Evolutionary conservation across 2,888 invertebrate species (phyloP).

Genomic region (Ligdia adustata): DNA sequence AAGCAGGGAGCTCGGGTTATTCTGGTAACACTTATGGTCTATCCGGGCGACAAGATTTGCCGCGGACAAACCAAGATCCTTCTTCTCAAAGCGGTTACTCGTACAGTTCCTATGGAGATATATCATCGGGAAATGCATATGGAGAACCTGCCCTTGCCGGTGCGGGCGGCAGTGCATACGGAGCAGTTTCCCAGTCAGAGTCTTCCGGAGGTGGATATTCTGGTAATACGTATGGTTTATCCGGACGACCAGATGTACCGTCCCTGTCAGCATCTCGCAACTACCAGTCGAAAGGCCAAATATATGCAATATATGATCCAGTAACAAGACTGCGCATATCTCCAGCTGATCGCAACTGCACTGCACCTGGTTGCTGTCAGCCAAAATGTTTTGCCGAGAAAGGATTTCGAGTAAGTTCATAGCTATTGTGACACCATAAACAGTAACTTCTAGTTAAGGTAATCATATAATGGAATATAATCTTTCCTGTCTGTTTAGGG

Average conservation of each 20-base stretch:
- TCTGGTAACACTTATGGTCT: neutral
- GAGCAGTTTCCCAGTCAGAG: neutral
- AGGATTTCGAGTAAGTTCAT: constrained; percentile 87
- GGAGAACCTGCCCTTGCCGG: neutral
- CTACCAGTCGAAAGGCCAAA: constrained; percentile 27
- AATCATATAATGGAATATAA: neutral
- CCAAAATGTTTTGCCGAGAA: constrained; percentile 96
- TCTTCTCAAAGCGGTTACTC: constrained; percentile 1
- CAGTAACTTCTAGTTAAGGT: neutral
- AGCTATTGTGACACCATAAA: neutral
- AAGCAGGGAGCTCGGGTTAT: neutral
- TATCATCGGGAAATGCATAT: constrained; percentile 4
- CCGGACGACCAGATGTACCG: constrained; percentile 42
- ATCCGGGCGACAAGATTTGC: constrained; percentile 2
- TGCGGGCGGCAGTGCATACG: neutral
- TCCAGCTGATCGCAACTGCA: constrained; percentile 84
- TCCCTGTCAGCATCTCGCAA: constrained; percentile 15
- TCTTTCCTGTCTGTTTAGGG: constrained; percentile 82
- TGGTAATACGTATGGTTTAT: constrained; percentile 40
- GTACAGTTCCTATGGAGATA: constrained; percentile 9
- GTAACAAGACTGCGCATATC: constrained; percentile 67
- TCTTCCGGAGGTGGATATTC: constrained; percentile 12
- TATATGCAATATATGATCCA: constrained; percentile 68
- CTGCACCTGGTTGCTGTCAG: constrained; percentile 87
- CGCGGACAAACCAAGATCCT: neutral